Evolutionary conservation across 2,113 vertebrate species (phyloP).

Genomic region (Ciconia stormi): DNA sequence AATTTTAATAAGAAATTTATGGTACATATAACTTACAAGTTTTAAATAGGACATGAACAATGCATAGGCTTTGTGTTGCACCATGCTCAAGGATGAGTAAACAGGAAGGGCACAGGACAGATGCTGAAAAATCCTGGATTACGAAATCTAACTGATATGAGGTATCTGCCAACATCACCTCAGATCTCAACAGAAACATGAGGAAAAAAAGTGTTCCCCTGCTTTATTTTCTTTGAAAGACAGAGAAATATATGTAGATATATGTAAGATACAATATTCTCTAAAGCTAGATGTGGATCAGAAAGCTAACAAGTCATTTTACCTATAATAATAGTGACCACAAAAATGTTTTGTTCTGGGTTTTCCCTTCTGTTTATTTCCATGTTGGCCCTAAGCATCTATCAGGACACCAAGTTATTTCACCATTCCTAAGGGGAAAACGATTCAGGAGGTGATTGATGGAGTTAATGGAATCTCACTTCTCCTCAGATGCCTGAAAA

Average conservation of each 20-base stretch:
- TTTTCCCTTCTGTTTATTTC: conserved; percentile 46
- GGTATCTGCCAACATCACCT: neutral
- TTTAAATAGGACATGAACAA: neutral
- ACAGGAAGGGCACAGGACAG: neutral
- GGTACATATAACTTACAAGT: neutral
- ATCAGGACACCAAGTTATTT: conserved; percentile 53
- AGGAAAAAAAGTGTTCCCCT: neutral
- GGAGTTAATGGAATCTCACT: conserved; percentile 56
- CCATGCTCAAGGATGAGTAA: neutral
- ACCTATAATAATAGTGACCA: neutral
- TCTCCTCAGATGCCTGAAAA: conserved; percentile 56
- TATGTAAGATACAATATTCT: neutral
- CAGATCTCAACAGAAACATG: neutral
- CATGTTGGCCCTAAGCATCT: conserved; percentile 23
- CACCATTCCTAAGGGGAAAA: conserved; percentile 44
- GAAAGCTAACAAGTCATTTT: neutral
- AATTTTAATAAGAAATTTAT: neutral
- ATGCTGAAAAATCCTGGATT: neutral
- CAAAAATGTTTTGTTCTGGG: neutral
- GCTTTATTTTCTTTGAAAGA: neutral
- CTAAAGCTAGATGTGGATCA: neutral
- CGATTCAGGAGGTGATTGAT: conserved; percentile 47
- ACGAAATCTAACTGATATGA: neutral
- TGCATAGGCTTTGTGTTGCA: neutral
- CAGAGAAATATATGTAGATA: neutral